Base-by-base conservation (phyloP, 1,140 invertebrate species). In the Ostrea denselamellosa region DNA sequence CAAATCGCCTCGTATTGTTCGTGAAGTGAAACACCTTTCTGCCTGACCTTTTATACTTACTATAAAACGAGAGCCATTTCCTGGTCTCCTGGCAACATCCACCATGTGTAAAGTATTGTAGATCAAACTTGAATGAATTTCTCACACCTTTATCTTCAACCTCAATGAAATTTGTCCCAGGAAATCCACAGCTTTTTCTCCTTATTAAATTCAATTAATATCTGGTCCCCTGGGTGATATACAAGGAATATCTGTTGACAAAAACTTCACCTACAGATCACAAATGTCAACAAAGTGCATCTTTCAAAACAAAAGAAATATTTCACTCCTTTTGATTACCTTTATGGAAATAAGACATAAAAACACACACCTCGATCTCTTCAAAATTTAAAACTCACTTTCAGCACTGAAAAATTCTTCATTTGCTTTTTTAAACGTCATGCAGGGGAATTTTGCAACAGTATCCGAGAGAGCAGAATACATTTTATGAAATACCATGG, bases 201-300 rank as follows among this genome's bases (percentile, higher is more conserved):
- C 25, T 77, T 77, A 77, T 77, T 77, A 34, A 34, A 77, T 77
- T 12, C 68, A 77, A 77, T 77, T 77, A 77, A 77, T 77, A 77
- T 28, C 25, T 14, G 9, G 25, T 77, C 68, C 25, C 68, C 28
- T 9, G 10, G 68, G 25, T 25, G 68, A 77, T 34, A 34, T 28
- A 28, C 22, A 28, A 25, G 28, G 25, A 17, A 77, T 14, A 77
- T 25, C 68, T 77, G 68, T 77, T 28, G 68, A 77, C 28, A 77
- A 77, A 77, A 34, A 25, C 28, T 34, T 77, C 68, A 77, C 68
- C 28, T 34, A 28, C 9, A 12, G 68, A 77, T 77, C 25, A 34
- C 22, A 77, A 14, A 77, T 77, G 28, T 62, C 56, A 62, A 34
- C 68, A 77, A 77, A 77, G 68, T 77, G 28, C 68, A 34, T 14